phyloP scores from a whole-genome alignment of 2,797 vertebrate genomes.

The Nasua narica region DNA sequence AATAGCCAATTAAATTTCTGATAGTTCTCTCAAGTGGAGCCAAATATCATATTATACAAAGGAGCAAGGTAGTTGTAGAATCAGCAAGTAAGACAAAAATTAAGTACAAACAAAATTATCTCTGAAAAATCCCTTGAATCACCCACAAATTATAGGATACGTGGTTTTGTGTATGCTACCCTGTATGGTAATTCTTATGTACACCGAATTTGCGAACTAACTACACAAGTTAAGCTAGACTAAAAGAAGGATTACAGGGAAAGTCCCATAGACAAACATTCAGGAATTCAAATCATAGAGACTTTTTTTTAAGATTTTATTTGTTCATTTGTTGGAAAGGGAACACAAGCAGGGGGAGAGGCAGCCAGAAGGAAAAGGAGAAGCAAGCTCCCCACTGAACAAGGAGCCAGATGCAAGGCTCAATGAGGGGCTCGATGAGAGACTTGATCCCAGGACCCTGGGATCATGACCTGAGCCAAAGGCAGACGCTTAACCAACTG shows the following conservation, averaged over 20 bases:
- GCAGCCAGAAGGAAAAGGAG: neutral
- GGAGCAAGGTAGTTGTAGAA: neutral
- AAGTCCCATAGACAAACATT: neutral
- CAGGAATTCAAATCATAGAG: neutral
- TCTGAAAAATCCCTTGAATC: slow-evolving; percentile 31
- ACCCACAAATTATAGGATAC: neutral
- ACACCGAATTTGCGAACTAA: neutral
- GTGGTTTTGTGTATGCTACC: neutral
- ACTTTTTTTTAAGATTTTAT: neutral
- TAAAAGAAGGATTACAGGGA: neutral
- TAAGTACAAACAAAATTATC: neutral
- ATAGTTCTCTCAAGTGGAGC: slow-evolving; percentile 7
- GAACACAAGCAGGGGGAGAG: neutral
- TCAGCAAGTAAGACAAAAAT: slow-evolving; percentile 44
- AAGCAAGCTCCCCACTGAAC: neutral
- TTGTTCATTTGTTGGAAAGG: neutral
- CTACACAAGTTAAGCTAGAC: neutral
- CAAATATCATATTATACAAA: neutral
- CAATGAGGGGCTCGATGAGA: neutral
- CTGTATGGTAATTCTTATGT: neutral
- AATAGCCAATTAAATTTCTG: slow-evolving; percentile 16
- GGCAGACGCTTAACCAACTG: neutral
- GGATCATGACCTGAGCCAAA: neutral
- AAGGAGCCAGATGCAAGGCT: neutral
- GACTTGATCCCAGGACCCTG: neutral